Percentiles rank a stretch among this genome's conserved stretches.
Conservation (phyloP, 2,797 vertebrate genomes). For the Anguilla anguilla region DNA sequence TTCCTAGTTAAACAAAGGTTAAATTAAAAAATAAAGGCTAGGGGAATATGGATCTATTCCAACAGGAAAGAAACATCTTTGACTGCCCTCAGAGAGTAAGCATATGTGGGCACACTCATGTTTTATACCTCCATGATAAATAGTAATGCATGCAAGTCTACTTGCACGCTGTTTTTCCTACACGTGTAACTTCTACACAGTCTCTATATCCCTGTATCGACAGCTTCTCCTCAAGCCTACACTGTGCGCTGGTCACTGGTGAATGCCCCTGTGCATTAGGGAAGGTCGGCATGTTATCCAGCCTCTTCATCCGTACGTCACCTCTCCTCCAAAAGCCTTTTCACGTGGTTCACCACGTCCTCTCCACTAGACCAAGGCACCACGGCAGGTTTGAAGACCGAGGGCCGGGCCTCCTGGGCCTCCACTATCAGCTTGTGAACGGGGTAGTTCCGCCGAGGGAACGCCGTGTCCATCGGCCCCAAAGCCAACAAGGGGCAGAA, state of each 20-base stretch:
- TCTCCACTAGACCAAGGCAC: slow-evolving; percentile 83
- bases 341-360: slow-evolving; percentile 79
- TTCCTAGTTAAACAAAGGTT: too few species aligned
- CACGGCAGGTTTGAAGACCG: slow-evolving; percentile 71
- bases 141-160: neutral
- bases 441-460: slow-evolving; percentile 84
- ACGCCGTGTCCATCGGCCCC: slow-evolving; percentile 78
- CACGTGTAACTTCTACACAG: neutral
- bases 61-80: neutral
- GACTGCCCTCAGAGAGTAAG: neutral
- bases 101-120: neutral
- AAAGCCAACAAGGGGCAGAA: slow-evolving; percentile 81
- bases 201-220: neutral
- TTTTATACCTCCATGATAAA: neutral
- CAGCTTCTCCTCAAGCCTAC: neutral
- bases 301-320: slow-evolving; percentile 38
- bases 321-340: slow-evolving; percentile 74
- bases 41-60: neutral
- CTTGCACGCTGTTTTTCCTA: neutral
- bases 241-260: neutral
- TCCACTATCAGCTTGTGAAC: slow-evolving; percentile 84
- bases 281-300: neutral
- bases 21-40: neutral
- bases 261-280: neutral
- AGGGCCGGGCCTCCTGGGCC: slow-evolving; percentile 69